These are phyloP conservation scores for Odontesthes bonariensis DNA, from an alignment of 2,113 vertebrate species.

Conservation along the genomic window DNA sequence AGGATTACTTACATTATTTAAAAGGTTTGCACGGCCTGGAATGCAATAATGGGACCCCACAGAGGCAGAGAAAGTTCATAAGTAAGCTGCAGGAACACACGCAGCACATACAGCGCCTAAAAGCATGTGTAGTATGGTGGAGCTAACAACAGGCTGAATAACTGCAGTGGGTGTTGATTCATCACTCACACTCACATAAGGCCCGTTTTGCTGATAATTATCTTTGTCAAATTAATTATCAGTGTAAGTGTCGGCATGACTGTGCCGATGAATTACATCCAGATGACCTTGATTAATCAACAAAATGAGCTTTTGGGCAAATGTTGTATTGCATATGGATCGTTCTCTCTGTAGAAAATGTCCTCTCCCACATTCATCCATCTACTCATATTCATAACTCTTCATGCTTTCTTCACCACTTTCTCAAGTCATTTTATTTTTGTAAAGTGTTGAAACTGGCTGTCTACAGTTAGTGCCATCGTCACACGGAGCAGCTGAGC, in stretches of 20 bases:
- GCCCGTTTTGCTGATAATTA: constrained; percentile 73
- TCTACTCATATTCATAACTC: constrained; percentile 18
- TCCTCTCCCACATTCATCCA: constrained; percentile 36
- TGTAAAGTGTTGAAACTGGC: constrained; percentile 36
- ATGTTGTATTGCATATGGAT: constrained; percentile 55
- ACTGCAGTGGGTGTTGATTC: constrained; percentile 66
- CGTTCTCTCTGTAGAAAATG: constrained; percentile 38
- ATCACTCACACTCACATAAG: constrained; percentile 63
- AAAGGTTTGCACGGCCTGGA: constrained; percentile 16
- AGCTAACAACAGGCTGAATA: constrained; percentile 47
- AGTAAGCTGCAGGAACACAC: constrained; percentile 41
- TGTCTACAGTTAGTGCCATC: constrained; percentile 25
- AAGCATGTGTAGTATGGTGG: constrained; percentile 30
- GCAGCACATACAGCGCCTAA: neutral
- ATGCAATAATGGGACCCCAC: constrained; percentile 19
- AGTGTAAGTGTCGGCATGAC: constrained; percentile 70
- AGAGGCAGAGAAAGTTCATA: constrained; percentile 12
- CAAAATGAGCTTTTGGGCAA: constrained; percentile 65
- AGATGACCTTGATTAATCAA: constrained; percentile 78
- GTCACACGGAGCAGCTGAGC: neutral
- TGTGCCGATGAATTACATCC: constrained; percentile 69
- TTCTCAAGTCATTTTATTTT: constrained; percentile 21
- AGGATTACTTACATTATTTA: constrained; percentile 26
- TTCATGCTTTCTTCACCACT: neutral
- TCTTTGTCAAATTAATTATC: constrained; percentile 76